Base-by-base conservation (phyloP, 2,888 invertebrate species). In the Ophioninae sp. region DNA sequence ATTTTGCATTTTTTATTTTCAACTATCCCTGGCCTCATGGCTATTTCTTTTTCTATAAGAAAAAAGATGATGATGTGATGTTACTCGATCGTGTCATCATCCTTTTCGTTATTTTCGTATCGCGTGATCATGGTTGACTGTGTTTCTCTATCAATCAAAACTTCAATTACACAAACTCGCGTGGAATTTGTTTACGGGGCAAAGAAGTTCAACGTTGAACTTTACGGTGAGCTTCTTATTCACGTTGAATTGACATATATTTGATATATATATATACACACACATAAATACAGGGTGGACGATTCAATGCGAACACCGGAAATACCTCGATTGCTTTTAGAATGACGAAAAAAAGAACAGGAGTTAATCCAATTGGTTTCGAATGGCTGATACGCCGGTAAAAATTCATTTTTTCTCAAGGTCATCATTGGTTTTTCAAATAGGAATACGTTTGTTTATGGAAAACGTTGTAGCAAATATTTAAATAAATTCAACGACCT, bases 171-270 rank as follows among this genome's bases (percentile, higher is more conserved):
- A 76, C 79, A 83, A 88, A 89, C 85, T 85, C 87, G 87, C 81
- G 67, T 85, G 87, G 87, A 90, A 89, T 87, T 88, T 88, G 86
- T 89, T 89, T 89, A 89, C 86, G 81, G 75, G 76, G 81, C 69
- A 76, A 75, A 65, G 83, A 80, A 39, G 61, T 65, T 59, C 37
- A 70, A 41, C 57, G 39, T 72, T 8, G 8, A 70, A n/a, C n/a
- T n/a, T n/a, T n/a, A n/a, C n/a, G n/a, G 39, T n/a, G 6, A 64
- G 17, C 6, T 0, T 23, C 13, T 6, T 23, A 7, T 30, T 23
- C 20, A 69, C 20, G 30, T 56, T n/a, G n/a, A n/a, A 20, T 65
- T 2, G 41, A 13, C 23, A 10, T 69, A 50, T 56, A 69, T 56
- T 50, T 30, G n/a, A 56, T 56, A 69, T 10, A 56, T 69, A 56